Base-by-base conservation (phyloP, 2,797 vertebrate genomes). In the Meda fulgida region DNA sequence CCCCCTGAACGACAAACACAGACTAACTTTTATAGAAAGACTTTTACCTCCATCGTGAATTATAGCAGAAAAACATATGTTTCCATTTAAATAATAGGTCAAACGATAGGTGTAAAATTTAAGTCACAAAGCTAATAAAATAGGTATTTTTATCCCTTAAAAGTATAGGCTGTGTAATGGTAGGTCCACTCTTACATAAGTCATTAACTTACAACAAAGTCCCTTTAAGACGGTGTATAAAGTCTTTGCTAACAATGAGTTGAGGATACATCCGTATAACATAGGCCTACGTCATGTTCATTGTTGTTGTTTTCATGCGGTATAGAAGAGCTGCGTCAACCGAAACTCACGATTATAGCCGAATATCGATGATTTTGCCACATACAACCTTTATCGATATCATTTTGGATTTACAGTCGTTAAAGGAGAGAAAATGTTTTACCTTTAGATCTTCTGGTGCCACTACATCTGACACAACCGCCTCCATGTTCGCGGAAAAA, bases 391-490 rank as follows among this genome's bases (percentile, higher is more conserved):
- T 18, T 11, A 46, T 53, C n/a, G 14, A 16, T 43, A 23, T 43
- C 34, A 34, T 36, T 31, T 29, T 31, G 3, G 9, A 21, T 46
- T 38, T 19, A 6, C 7, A 72, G 18, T 13, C 23, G 46, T 38
- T 19, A 43, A 66, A 60, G n/a, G 10, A 36, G 8, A 60, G 3
- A 23, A 78, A 65, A 13, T 60, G 29, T 7, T 23, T 67, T 88
- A 90, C 89, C 89, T 86, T 87, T 29, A 90, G 85, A 86, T 90
- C 89, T 76, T 90, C 89, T 26, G 89, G 89, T 83, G 89, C 81
- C 38, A 90, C 89, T 26, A 85, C 16, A 58, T 90, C 88, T 58
- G 87, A 88, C 84, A 90, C 81, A 26, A 90, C 43, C 3, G 81
- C 88, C 29, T 90, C 89, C 89, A 90, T 90, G 48, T 90, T 89